Percentiles rank a stretch among this genome's conserved stretches.
Conservation (phyloP, 2,888 invertebrate species). For the Scaptomyza tumidula region DNA sequence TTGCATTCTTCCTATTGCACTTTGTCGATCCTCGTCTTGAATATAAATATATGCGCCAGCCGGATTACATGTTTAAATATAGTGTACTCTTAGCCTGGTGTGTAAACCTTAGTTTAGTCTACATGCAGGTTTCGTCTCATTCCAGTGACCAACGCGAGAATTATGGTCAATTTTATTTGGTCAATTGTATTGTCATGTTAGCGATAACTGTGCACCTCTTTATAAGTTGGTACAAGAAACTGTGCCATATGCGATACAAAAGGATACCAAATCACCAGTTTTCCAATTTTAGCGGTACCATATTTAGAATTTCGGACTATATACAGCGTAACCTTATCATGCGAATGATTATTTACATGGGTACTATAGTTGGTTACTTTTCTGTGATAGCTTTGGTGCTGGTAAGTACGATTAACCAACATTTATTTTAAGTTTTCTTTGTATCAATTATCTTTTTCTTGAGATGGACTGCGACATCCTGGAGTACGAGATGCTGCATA, state of each 20-base stretch:
- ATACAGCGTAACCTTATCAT: conserved; percentile 87
- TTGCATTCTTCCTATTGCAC: conserved; percentile 86
- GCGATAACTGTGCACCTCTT: conserved; percentile 87
- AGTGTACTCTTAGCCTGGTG: conserved; percentile 88
- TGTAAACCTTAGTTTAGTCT: conserved; percentile 87
- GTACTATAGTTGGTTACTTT: conserved; percentile 87
- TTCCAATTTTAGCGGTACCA: conserved; percentile 10
- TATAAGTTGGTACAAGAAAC: conserved; percentile 90
- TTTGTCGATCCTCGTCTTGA: conserved; percentile 88
- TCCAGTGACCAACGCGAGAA: fast-evolving
- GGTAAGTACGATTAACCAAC: conserved; percentile 27
- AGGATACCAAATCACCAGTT: neutral
- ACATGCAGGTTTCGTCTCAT: conserved; percentile 80
- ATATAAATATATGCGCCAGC: conserved; percentile 88
- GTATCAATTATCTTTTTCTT: too few relatives aligned
- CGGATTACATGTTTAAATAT: conserved; percentile 94
- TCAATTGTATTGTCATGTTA: neutral
- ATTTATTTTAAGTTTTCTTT: too few relatives aligned
- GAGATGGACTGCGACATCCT: conserved; percentile 36
- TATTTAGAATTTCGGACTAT: conserved; percentile 81
- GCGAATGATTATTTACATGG: conserved; percentile 88
- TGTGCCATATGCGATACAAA: conserved; percentile 87
- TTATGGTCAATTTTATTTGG: too few relatives aligned
- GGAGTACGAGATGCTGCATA: conserved; percentile 29
- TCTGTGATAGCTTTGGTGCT: conserved; percentile 77